Evolutionary conservation across 2,113 vertebrate genomes (phyloP), one percentile per base, ranked within the genome.

Genomic region (Hypocryptadius cinnamomeus): DNA sequence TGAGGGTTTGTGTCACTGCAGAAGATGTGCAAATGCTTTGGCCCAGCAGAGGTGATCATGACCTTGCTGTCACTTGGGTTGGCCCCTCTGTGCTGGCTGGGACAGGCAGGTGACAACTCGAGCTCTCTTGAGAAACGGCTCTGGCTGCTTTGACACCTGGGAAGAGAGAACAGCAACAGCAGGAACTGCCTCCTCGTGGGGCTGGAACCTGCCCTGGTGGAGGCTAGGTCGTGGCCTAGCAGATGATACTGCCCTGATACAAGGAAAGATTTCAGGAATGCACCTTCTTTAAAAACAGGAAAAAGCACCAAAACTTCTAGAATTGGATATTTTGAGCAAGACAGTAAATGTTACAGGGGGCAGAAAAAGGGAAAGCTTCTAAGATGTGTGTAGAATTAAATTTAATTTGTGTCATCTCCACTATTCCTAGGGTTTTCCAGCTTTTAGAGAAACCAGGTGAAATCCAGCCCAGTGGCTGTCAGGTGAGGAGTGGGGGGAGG

Each of bases 201-300:
- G 53, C 56, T 21, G 11, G n/a, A 22, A 27, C 2, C 1, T 33
- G 30, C 19, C 48, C 81, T 31, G 35, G 15, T 24, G 77, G 40
- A 27, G 72, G 23, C 28, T 23, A n/a, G n/a, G 30, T 6, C 1
- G 0, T 31, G 59, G 47, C 4, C 1, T 2, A 5, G 22, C 42
- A 17, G 39, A 10, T 3, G 8, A 8, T 9, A 3, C 27, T 79
- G 35, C 35, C 40, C 53, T 14, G 8, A 28, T 4, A 18, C 8
- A 35, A 18, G 68, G 48, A 6, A 37, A 42, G 17, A 27, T 40
- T 45, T 19, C 47, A 31, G 19, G 22, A 27, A 15, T 8, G 21
- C 20, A 40, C 56, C 39, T 42, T 23, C 56, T 44, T 47, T 10
- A 11, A 24, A n/a, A 37, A 48, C 45, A 7, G 5, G 4, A 11